These are phyloP conservation scores for Aurelia aurita DNA, from an alignment of 30 jellyfish, hydroid and myxozoan species.

Conservation along the genomic window DNA sequence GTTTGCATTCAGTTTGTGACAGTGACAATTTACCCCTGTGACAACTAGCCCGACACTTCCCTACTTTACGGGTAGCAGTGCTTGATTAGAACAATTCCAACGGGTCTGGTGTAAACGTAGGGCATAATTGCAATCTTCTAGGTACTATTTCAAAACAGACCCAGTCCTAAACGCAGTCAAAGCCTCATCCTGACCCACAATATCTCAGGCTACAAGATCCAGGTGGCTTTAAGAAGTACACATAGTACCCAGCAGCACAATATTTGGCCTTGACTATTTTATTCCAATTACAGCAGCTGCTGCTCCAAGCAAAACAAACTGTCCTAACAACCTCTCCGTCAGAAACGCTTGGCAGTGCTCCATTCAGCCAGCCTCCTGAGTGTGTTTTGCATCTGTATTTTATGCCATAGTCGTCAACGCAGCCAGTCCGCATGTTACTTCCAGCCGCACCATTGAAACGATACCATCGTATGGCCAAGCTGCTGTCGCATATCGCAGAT, in stretches of 20 bases:
- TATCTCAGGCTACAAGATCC: no score
- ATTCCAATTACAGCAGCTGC: not conserved
- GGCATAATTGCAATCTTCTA: no score
- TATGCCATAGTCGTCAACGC: not conserved
- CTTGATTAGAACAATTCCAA: no score
- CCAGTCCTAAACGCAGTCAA: no score
- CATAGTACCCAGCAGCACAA: not conserved
- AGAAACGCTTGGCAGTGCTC: not conserved
- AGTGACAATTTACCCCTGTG: no score
- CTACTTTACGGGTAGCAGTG: no score
- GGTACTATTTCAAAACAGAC: no score
- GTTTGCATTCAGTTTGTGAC: no score
- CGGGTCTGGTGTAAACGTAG: no score
- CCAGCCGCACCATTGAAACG: constrained; percentile 8
- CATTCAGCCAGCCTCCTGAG: constrained; percentile 5
- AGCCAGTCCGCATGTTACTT: not conserved
- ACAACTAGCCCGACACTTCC: no score
- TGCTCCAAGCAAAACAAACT: not conserved
- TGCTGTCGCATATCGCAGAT: not conserved
- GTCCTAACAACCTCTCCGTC: constrained; percentile 2
- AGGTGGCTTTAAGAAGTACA: no score
- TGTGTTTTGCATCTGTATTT: not conserved
- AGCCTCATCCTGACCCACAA: no score
- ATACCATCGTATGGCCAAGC: not conserved
- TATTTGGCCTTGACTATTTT: not conserved